These are phyloP conservation scores for Drosophila busckii DNA, from an alignment of 1,140 invertebrate genomes.

Conservation along the genomic window DNA sequence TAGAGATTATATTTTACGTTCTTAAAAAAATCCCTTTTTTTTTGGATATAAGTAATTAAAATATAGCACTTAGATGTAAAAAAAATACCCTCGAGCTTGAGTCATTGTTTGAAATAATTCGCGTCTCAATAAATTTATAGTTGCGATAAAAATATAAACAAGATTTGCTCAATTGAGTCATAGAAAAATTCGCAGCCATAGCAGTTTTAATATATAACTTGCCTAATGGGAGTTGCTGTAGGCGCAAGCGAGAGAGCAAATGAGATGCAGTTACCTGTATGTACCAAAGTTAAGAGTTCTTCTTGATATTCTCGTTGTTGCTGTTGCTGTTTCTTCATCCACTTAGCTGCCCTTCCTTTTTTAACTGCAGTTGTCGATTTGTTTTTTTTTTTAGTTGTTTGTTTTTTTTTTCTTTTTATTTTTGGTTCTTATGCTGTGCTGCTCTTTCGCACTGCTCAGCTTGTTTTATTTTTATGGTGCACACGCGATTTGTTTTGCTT, in stretches of 20 bases:
- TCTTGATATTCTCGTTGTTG: constrained; percentile 25
- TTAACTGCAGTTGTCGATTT: constrained; percentile 32
- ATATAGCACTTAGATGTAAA: too few relatives aligned
- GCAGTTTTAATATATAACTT: constrained; percentile 5
- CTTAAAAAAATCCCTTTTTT: too few relatives aligned
- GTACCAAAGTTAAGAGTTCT: constrained; percentile 22
- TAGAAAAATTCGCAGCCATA: constrained; percentile 12
- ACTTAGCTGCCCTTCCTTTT: constrained; percentile 22
- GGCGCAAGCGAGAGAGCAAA: background rate
- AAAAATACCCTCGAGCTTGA: too few relatives aligned
- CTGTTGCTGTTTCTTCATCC: constrained; percentile 29
- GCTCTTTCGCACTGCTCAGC: background rate
- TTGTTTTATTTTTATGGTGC: constrained; percentile 6
- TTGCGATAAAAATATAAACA: background rate
- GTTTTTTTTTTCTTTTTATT: constrained; percentile 36
- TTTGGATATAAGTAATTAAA: too few relatives aligned
- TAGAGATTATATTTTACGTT: too few relatives aligned
- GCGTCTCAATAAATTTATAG: constrained; percentile 1
- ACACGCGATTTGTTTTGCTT: constrained; percentile 69
- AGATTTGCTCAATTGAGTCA: constrained; percentile 11
- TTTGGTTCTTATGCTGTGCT: constrained; percentile 21
- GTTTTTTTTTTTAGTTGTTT: constrained; percentile 28
- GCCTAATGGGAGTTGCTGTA: background rate
- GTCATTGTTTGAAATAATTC: too few relatives aligned
- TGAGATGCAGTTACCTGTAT: constrained; percentile 30